Percentiles rank a stretch among this genome's conserved stretches.
Conservation (phyloP, 2,888 invertebrate species). For the Thalpophila matura region DNA sequence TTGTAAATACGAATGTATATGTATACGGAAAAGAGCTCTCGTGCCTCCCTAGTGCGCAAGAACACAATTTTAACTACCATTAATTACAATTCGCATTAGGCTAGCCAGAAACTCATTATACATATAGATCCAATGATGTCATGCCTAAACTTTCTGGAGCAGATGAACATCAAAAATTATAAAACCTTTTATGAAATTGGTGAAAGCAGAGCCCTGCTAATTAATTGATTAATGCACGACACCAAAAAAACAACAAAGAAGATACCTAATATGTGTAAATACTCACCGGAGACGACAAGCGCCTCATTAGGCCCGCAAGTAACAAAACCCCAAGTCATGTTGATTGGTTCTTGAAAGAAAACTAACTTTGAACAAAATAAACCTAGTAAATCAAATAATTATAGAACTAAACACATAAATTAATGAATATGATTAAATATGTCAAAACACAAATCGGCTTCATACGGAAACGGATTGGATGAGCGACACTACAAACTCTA, state of each 20-base stretch:
- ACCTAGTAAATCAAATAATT: constrained; percentile 66
- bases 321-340: constrained; percentile 96
- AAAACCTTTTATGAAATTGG: background rate
- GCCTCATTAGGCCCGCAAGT: constrained; percentile 99
- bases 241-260: constrained; percentile 33
- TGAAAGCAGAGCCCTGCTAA: background rate
- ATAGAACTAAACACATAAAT: constrained; percentile 72
- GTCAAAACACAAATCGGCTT: constrained; percentile 79
- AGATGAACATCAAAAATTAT: background rate
- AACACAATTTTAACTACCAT: background rate
- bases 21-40: background rate
- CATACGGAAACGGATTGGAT: constrained; percentile 58
- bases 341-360: constrained; percentile 60
- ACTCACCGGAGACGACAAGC: constrained; percentile 97
- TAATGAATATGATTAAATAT: constrained; percentile 60
- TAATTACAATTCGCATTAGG: constrained; percentile 35
- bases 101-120: constrained; percentile 29
- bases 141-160: constrained; percentile 15
- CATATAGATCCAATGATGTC: constrained; percentile 55
- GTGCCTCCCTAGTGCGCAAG: constrained; percentile 14
- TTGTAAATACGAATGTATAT: too few relatives aligned
- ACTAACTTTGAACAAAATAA: constrained; percentile 70
- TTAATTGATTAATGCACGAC: background rate
- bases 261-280: constrained; percentile 26
- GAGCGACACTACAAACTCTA: constrained; percentile 25